Base-by-base conservation (phyloP, 2,888 invertebrate species). In the Lasioglossum zephyrum region DNA sequence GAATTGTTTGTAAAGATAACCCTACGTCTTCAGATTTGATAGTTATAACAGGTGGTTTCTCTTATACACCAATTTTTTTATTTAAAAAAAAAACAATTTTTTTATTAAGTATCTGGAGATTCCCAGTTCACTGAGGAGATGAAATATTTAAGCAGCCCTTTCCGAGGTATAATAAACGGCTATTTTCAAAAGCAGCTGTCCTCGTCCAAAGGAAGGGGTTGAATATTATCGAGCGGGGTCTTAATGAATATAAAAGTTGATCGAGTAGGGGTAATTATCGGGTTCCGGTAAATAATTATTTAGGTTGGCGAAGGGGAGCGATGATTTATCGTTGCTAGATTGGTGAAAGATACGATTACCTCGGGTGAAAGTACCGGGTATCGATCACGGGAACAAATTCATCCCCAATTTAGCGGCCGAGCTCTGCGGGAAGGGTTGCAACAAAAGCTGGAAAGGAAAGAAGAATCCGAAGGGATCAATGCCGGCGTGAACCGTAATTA, bases 401-500 rank as follows among this genome's bases (percentile, higher is more conserved):
- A 36, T 31, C 49, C 49, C 66, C n/a, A 22, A 47, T 47, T 36
- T 36, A 36, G 47, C 22, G 49, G 36, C 3, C 36, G n/a, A 16
- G n/a, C 36, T 5, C 26, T 26, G 22, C 39, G n/a, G 44, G 39
- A 49, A 49, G 77, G 77, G 49, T 44, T 11, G 77, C 77, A 66
- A 69, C 66, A 66, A 66, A 69, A 77, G 77, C 77, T 60, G 47
- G 63, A 22, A 66, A 66, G 36, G 77, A n/a, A 77, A 44, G 49
- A 49, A 47, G 44, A 66, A 36, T 77, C 77, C 47, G 77, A 77
- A 66, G 47, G 39, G 66, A 77, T 77, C 66, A 47, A 77, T 77
- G 66, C 36, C 31, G 77, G 77, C 77, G 66, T 66, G 66, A 77
- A 77, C 77, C 47, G 77, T 77, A 69, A 77, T 77, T 77, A 77